Base-by-base conservation (phyloP, 2,888 invertebrate genomes). In the Caenorhabditis imperialis region DNA sequence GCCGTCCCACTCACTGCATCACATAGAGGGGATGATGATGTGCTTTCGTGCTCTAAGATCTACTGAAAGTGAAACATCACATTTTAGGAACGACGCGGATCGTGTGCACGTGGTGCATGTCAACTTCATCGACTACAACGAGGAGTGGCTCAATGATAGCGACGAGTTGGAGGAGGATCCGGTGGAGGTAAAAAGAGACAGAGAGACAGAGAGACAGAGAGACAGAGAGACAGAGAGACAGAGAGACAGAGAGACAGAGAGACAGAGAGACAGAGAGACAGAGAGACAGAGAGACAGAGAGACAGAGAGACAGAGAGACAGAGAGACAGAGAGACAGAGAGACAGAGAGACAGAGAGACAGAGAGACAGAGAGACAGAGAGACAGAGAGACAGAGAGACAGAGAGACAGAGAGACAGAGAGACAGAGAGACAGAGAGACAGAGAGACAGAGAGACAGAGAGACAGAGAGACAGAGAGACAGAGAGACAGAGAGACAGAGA, bases 51-150 rank as follows among this genome's bases (percentile, higher is more conserved):
- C 40, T 4, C 2, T 20, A 18, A 40, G 20, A 23, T 12, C 5
- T 22, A 4, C 23, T 44, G 10, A 30, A 30, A 30, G 10, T 7
- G n/a, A n/a, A n/a, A n/a, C n/a, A n/a, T n/a, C n/a, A n/a, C n/a
- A n/a, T n/a, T 65, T 14, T 50, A 65, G 65, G 65, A 16, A 65
- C 12, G 8, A 22, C 1, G 33, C 14, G 1, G 12, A 50, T 18
- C 65, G 65, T 14, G 27, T 65, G 1, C 55, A 27, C 18, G 42
- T 65, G 10, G 30, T 44, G 7, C 55, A 65, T 30, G 25, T 50
- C 42, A 65, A 65, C 33, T 65, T 65, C 27, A 35, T 50, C 25
- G 65, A 65, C 27, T 54, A 40, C n/a, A 12, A 8, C 20, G 16
- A 22, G 7, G n/a, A 33, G 5, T 55, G 50, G 50, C n/a, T 57